A percentile compares a stretch with the other conserved stretches of the same genome.
phyloP scores from a whole-genome alignment of 2,888 invertebrate species.

The Dicycla oo region DNA sequence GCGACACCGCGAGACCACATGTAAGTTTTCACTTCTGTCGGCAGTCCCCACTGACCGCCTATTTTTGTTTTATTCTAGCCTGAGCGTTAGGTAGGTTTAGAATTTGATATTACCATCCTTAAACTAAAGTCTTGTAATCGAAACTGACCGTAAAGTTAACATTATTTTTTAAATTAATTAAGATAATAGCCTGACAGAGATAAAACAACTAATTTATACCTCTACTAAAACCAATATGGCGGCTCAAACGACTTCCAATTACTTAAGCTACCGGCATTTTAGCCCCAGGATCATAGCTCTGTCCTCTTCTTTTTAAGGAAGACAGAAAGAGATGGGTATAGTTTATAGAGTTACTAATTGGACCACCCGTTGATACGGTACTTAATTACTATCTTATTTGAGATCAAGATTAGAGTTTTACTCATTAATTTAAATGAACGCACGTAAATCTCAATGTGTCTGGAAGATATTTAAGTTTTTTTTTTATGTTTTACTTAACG shows the following conservation, averaged over 20 bases:
- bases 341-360: constrained; percentile 73
- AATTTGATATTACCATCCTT: not conserved
- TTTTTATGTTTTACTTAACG: too few relatives aligned
- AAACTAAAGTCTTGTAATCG: not conserved
- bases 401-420: constrained; percentile 57
- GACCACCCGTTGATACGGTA: constrained; percentile 76
- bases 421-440: constrained; percentile 59
- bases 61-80: too few relatives aligned
- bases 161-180: constrained; percentile 28
- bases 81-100: too few relatives aligned
- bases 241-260: constrained; percentile 70
- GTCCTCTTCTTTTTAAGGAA: constrained; percentile 56
- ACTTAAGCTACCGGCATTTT: constrained; percentile 70
- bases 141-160: constrained; percentile 7
- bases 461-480: constrained; percentile 17
- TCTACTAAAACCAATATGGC: constrained; percentile 66
- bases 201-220: constrained; percentile 53
- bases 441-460: constrained; percentile 47
- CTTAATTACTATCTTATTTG: constrained; percentile 63
- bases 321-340: constrained; percentile 52
- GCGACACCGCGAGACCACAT: too few relatives aligned
- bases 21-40: too few relatives aligned
- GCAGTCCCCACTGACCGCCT: too few relatives aligned
- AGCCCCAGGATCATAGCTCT: constrained; percentile 31
- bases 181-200: constrained; percentile 18